phyloP scores from a whole-genome alignment of 2,797 vertebrate species.

The Paedocypris micromegethes region DNA sequence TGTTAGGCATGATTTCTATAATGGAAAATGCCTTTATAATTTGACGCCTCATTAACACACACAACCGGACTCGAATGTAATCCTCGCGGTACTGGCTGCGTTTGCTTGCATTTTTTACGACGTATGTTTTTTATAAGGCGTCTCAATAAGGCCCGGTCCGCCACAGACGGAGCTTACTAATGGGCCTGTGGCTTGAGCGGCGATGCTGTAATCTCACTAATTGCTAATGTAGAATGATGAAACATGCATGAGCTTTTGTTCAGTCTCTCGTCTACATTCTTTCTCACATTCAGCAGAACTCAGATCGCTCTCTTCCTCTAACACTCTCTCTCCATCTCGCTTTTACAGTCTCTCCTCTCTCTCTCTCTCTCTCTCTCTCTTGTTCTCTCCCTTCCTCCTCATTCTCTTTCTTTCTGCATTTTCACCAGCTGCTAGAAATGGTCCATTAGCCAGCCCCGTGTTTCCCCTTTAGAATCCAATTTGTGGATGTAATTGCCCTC shows the following conservation, averaged over 20 bases:
- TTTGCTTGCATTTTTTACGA: constrained; percentile 29
- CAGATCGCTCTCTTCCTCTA: constrained; percentile 9
- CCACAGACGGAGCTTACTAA: constrained; percentile 30
- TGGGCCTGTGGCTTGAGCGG: constrained; percentile 30
- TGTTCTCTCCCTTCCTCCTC: constrained; percentile 15
- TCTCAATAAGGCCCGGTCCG: constrained; percentile 26
- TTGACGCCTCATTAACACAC: constrained; percentile 24
- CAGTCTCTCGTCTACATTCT: background rate
- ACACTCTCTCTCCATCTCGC: constrained; percentile 7
- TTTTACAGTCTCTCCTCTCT: constrained; percentile 4
- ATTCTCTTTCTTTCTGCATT: constrained; percentile 41
- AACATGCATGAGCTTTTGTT: constrained; percentile 47
- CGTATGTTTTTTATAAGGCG: constrained; percentile 25
- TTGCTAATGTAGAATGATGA: constrained; percentile 50
- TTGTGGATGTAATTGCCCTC: constrained; percentile 52
- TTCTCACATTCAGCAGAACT: background rate
- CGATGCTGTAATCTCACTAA: constrained; percentile 48
- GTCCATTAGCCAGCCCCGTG: constrained; percentile 48
- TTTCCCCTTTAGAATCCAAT: constrained; percentile 53
- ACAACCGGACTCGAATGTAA: constrained; percentile 10
- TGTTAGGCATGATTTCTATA: constrained; percentile 18
- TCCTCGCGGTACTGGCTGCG: constrained; percentile 19
- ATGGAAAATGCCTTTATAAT: constrained; percentile 10
- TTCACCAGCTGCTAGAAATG: constrained; percentile 51
- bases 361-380: background rate